These are phyloP conservation scores for Colaptes auratus DNA, from an alignment of 2,113 vertebrate species.

Conservation along the genomic window DNA sequence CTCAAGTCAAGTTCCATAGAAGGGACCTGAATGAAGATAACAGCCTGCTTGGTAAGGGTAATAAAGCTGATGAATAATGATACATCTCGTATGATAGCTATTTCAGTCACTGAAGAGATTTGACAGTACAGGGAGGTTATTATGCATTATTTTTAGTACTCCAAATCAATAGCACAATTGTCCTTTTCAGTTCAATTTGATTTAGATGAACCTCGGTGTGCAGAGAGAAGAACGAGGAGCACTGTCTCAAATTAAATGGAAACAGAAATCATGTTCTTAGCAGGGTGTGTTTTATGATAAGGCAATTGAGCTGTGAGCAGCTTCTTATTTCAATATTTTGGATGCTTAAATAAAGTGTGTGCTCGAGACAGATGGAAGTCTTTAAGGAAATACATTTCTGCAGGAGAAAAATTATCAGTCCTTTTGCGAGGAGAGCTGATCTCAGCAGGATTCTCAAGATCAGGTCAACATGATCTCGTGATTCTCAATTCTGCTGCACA, in stretches of 20 bases:
- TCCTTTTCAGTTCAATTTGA: constrained; percentile 66
- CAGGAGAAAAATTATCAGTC: background rate
- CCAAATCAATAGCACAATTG: constrained; percentile 68
- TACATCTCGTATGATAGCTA: constrained; percentile 44
- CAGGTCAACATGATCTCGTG: no score
- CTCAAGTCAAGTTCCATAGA: constrained; percentile 11
- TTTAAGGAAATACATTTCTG: background rate
- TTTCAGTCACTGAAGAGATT: constrained; percentile 54
- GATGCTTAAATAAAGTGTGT: constrained; percentile 41
- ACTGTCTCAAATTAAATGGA: constrained; percentile 45
- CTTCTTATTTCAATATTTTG: constrained; percentile 63
- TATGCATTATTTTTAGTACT: constrained; percentile 66
- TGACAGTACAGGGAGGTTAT: constrained; percentile 59
- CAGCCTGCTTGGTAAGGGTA: constrained; percentile 12
- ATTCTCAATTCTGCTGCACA: background rate
- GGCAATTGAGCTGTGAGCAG: constrained; percentile 15
- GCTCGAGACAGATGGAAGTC: constrained; percentile 8
- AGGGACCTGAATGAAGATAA: constrained; percentile 41
- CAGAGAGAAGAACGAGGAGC: constrained; percentile 50
- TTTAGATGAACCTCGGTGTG: constrained; percentile 53
- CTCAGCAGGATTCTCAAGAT: background rate
- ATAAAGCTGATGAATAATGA: constrained; percentile 61
- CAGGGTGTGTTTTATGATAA: constrained; percentile 55
- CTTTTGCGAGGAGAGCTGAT: background rate
- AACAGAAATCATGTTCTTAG: constrained; percentile 63